A percentile compares a stretch with the other conserved stretches of the same genome.
phyloP scores from a whole-genome alignment of 2,888 invertebrate genomes.

The Conops quadrifasciatus region DNA sequence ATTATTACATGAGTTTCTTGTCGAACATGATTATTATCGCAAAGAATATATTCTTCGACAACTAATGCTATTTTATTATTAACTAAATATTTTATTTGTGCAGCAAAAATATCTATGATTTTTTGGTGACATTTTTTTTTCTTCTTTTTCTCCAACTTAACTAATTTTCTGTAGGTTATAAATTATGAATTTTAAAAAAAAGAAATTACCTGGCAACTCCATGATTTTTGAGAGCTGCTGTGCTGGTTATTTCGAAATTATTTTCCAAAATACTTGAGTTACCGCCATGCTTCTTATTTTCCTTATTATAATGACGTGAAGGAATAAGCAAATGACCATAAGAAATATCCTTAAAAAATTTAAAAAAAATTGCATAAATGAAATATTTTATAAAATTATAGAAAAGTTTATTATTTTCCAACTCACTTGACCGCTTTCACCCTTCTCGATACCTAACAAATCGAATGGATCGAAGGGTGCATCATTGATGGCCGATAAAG shows the following conservation, averaged over 20 bases:
- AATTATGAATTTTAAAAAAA: too few species aligned
- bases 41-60: too few species aligned
- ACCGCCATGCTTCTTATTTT: constrained; percentile 62
- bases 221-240: constrained; percentile 67
- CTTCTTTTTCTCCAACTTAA: too few species aligned
- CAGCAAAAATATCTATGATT: too few species aligned
- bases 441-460: constrained; percentile 81
- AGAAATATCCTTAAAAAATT: constrained; percentile 86
- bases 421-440: constrained; percentile 84
- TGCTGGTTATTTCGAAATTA: constrained; percentile 64
- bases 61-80: too few species aligned
- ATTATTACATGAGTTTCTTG: too few species aligned
- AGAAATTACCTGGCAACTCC: constrained; percentile 69
- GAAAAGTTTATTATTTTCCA: neutral
- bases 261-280: constrained; percentile 58
- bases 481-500: constrained; percentile 85
- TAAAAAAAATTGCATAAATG: neutral
- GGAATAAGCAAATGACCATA: constrained; percentile 86
- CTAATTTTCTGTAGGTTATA: too few species aligned
- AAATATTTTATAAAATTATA: neutral
- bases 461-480: constrained; percentile 84
- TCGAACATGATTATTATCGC: too few species aligned
- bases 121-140: neutral
- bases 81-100: too few species aligned
- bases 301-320: constrained; percentile 68